phyloP scores from a whole-genome alignment of 2,113 vertebrate species.

The Trochalopteron elliotii region DNA sequence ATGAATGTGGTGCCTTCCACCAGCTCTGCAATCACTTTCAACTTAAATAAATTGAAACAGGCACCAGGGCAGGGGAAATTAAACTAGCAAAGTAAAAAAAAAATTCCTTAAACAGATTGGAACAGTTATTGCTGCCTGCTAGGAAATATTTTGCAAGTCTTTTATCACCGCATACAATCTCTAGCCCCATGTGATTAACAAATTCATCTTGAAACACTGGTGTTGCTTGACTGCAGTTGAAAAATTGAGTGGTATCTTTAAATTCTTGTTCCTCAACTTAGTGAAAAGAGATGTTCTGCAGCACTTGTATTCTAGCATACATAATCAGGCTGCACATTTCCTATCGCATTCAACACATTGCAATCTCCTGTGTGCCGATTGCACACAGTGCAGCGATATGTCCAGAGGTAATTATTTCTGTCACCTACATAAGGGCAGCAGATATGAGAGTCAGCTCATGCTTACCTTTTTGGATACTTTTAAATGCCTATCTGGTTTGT shows the following conservation, averaged over 20 bases:
- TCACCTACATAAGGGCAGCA: constrained; percentile 33
- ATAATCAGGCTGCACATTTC: constrained; percentile 66
- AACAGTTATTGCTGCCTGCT: constrained; percentile 38
- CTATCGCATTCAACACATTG: constrained; percentile 69
- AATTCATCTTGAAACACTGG: constrained; percentile 70
- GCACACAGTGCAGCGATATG: constrained; percentile 40
- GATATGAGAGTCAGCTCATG: constrained; percentile 22
- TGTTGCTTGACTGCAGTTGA: constrained; percentile 51
- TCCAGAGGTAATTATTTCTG: constrained; percentile 69
- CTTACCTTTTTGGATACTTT: constrained; percentile 45
- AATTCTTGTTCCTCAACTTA: constrained; percentile 39
- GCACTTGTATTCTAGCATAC: constrained; percentile 35
- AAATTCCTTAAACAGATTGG: neutral
- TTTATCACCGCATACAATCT: constrained; percentile 51
- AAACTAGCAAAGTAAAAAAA: neutral
- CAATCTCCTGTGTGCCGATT: constrained; percentile 32
- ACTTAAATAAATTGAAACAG: constrained; percentile 8
- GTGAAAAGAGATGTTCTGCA: constrained; percentile 55
- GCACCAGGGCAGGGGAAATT: constrained; percentile 35
- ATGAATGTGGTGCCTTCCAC: neutral
- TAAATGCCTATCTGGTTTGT: constrained; percentile 24
- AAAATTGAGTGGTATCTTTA: constrained; percentile 70
- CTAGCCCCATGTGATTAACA: constrained; percentile 64
- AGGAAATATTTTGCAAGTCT: constrained; percentile 46
- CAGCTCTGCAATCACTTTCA: neutral